phyloP scores from a whole-genome alignment of 1,140 invertebrate species.

The Coenobita brevimanus region DNA sequence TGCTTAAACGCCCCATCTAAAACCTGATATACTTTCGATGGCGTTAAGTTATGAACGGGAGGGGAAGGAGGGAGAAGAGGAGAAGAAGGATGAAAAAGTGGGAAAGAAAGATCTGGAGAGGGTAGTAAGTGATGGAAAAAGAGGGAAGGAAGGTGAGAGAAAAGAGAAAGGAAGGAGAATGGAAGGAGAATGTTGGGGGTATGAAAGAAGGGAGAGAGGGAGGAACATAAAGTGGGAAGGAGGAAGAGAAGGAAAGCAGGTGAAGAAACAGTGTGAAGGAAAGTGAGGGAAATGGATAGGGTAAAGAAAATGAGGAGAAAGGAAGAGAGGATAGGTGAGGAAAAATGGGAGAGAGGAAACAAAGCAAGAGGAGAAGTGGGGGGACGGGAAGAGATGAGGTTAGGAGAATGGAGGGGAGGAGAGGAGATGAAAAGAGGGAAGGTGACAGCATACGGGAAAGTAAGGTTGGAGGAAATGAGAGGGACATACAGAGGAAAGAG shows the following conservation, averaged over 20 bases:
- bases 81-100: neutral
- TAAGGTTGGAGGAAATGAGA: too few species aligned
- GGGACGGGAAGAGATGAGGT: too few species aligned
- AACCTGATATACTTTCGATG: neutral
- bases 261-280: too few species aligned
- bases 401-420: too few species aligned
- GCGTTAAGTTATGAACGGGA: neutral
- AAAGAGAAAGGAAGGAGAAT: neutral
- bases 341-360: too few species aligned
- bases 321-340: too few species aligned
- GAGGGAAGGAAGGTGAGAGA: neutral
- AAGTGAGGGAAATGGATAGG: too few species aligned
- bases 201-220: neutral
- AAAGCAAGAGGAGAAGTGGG: too few species aligned
- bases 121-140: neutral
- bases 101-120: neutral
- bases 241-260: neutral
- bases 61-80: constrained; percentile 9
- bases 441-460: too few species aligned
- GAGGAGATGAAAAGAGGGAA: too few species aligned
- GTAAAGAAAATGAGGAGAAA: too few species aligned
- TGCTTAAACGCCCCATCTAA: neutral
- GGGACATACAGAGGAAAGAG: too few species aligned
- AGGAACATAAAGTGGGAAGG: neutral
- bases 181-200: neutral